Conservation (phyloP, 2,797 vertebrate species). For the Syngnathus rostellatus region DNA sequence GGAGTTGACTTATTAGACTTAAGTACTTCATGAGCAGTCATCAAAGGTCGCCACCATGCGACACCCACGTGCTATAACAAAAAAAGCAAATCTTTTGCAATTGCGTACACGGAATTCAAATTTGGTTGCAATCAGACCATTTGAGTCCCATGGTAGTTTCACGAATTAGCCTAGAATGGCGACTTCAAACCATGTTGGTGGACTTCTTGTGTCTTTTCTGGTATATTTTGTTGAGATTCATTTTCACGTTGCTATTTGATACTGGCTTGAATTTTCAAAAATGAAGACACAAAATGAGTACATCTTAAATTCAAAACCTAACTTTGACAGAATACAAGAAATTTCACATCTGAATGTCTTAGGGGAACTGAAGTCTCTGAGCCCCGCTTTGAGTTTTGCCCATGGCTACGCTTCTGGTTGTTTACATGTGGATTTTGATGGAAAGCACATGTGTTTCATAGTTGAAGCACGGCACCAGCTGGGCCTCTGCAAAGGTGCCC, state of each 20-base stretch:
- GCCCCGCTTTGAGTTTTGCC: neutral
- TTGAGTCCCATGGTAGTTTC: neutral
- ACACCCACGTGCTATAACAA: neutral
- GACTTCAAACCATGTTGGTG: neutral
- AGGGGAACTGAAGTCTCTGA: neutral
- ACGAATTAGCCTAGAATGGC: neutral
- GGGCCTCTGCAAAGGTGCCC: slow-evolving; percentile 47
- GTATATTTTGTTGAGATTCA: neutral
- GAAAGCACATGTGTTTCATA: slow-evolving; percentile 16
- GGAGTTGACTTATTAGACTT: neutral
- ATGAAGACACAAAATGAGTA: neutral
- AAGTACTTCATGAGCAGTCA: neutral
- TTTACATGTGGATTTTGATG: slow-evolving; percentile 19
- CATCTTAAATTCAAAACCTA: neutral
- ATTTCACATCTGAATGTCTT: neutral
- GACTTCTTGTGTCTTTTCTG: neutral
- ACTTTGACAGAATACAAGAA: neutral
- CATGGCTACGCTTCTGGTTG: neutral
- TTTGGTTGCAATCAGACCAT: neutral
- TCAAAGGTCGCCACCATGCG: neutral
- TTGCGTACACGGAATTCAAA: neutral
- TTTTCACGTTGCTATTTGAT: neutral
- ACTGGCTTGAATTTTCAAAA: neutral
- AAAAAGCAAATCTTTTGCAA: neutral
- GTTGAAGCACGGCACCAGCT: slow-evolving; percentile 53